A percentile compares a stretch with the other conserved stretches of the same genome.
Conservation (phyloP, 2,113 vertebrate species). For the Leptosomus discolor region DNA sequence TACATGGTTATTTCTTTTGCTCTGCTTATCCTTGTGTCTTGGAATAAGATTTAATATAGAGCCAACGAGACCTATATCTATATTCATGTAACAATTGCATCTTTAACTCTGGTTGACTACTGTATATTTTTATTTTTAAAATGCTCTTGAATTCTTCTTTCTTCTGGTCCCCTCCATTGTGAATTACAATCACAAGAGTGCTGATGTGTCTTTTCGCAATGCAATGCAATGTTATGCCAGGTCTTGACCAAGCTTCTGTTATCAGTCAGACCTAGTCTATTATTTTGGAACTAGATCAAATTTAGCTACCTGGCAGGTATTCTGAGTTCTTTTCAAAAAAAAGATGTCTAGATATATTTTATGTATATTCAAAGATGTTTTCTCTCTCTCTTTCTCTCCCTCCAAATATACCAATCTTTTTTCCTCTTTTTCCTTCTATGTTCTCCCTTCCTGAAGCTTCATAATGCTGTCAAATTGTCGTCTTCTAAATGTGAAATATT, state of each 20-base stretch:
- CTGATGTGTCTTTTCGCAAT: not conserved
- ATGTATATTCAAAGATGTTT: not conserved
- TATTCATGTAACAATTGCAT: not conserved
- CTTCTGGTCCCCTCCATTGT: not conserved
- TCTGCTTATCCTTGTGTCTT: not conserved
- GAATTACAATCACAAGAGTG: not conserved
- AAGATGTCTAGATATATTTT: not conserved
- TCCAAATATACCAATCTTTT: not conserved
- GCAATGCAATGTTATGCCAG: not conserved
- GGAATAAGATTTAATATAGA: not conserved
- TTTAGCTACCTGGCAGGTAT: not conserved
- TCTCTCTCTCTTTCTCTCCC: no score
- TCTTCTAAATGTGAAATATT: not conserved
- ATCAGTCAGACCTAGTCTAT: not conserved
- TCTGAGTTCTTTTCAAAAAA: not conserved
- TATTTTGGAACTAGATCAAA: not conserved
- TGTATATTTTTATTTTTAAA: not conserved
- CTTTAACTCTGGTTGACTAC: not conserved
- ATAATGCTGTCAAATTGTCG: not conserved
- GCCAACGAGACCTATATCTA: not conserved
- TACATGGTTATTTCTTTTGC: not conserved
- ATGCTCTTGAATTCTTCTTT: not conserved
- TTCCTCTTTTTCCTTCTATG: not conserved
- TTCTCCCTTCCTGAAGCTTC: not conserved
- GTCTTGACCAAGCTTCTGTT: not conserved